Conservation (phyloP, 2,888 invertebrate species). For the Troglohyphantes excavatus region DNA sequence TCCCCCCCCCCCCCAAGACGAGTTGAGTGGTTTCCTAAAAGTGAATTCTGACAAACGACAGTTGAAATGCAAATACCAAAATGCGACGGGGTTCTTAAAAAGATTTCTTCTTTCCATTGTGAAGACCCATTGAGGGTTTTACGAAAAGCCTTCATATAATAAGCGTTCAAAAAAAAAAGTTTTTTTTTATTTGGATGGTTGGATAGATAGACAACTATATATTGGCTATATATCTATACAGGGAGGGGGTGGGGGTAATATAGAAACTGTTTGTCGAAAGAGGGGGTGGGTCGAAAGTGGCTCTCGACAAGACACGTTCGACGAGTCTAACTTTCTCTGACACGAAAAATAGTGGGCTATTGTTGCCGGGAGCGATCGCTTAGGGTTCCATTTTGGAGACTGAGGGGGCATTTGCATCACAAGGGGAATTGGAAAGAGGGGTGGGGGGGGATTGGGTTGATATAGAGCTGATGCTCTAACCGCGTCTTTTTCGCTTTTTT, state of each 20-base stretch:
- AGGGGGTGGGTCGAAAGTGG: constrained; percentile 23
- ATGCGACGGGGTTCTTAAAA: constrained; percentile 39
- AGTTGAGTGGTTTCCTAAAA: constrained; percentile 2
- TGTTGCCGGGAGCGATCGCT: constrained; percentile 47
- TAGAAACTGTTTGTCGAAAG: constrained; percentile 23
- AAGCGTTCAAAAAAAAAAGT: constrained; percentile 31
- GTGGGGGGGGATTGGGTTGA: neutral
- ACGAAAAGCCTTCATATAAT: constrained; percentile 63
- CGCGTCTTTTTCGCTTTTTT: constrained; percentile 12
- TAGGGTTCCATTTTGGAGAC: constrained; percentile 54
- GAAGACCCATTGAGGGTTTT: constrained; percentile 40
- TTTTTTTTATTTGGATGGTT: neutral
- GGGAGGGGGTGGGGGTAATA: neutral
- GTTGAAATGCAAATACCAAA: constrained; percentile 50
- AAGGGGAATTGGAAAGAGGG: constrained; percentile 48
- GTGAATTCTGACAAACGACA: constrained; percentile 49
- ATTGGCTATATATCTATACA: constrained; percentile 33
- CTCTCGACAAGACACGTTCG: constrained; percentile 23
- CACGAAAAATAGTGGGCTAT: constrained; percentile 63
- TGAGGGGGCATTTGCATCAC: constrained; percentile 66
- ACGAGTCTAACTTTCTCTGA: constrained; percentile 24
- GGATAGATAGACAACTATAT: constrained; percentile 1
- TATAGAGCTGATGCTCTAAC: constrained; percentile 16
- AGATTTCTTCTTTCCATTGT: constrained; percentile 44
- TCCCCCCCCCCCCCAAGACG: neutral